Base-by-base conservation (phyloP, 1,140 invertebrate species). In the Psix sp. region DNA sequence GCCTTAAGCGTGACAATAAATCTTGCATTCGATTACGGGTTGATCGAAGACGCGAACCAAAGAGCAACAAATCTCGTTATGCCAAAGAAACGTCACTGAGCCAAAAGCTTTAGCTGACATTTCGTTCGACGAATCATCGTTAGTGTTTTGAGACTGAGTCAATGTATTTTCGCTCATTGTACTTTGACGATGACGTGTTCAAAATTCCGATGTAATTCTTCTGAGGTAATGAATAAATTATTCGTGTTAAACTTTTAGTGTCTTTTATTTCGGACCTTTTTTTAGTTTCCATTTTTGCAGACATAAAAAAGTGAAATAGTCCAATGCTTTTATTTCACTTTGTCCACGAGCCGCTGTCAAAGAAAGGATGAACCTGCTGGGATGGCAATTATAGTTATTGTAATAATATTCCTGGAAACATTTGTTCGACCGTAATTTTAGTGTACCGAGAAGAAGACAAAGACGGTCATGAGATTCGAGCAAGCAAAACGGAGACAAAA, bases 341-440 rank as follows among this genome's bases (percentile, higher is more conserved):
- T n/a, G n/a, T n/a, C n/a, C n/a, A n/a, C n/a, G n/a, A n/a, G n/a
- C n/a, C 3, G 24, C 21, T 15, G 20, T 29, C 29, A 43, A 6
- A 24, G 48, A 18, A 29, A 17, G 2, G 33, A 62, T 40, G 39
- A 43, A 10, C 16, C 49, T 51, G 11, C 35, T 11, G 21, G 39
- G 16, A 51, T 51, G 38, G 51, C 81, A 80, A 83, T 83, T 82
- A 82, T 77, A 80, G 79, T 81, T 77, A 83, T 82, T 79, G 77
- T 72, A 52, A 57, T 56, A 77, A 82, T 76, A 45, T 83, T 83
- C 82, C 60, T 26, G 42, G 82, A 82, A 83, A 43, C 57, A 70
- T 82, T 82, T 80, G 75, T 76, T 79, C 57, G 70, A 76, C 70
- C 77, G 74, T 76, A 78, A 74, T 75, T 77, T 73, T 51, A 78